These are phyloP conservation scores for Hydra vulgaris DNA, from an alignment of 30 jellyfish, hydroid and myxozoan genomes.

Conservation along the genomic window DNA sequence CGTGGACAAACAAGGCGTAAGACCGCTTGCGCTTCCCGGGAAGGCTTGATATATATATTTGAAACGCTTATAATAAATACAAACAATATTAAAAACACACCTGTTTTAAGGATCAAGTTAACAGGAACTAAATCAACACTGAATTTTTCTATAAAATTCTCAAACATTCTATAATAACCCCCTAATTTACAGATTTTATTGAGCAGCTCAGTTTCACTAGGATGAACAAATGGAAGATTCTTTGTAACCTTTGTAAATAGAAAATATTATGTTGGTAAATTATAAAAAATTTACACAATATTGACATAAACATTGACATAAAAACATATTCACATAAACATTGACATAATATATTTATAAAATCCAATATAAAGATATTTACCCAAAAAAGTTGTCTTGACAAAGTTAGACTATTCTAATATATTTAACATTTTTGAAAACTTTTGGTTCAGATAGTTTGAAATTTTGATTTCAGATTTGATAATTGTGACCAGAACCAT, in stretches of 20 bases:
- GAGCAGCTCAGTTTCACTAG: constrained; percentile 68
- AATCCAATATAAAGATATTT: not conserved
- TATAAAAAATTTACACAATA: too few species aligned
- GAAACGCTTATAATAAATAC: too few species aligned
- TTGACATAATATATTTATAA: not conserved
- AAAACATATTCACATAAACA: not conserved
- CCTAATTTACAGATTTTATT: constrained; percentile 59
- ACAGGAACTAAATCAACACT: constrained; percentile 49
- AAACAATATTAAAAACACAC: not conserved
- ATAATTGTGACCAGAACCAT: too few species aligned
- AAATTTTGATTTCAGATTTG: too few species aligned
- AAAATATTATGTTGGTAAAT: too few species aligned
- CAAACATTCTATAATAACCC: constrained; percentile 36
- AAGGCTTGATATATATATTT: too few species aligned
- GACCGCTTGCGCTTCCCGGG: too few species aligned
- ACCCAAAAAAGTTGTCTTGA: not conserved
- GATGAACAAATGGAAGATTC: constrained; percentile 58
- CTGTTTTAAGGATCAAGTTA: constrained; percentile 17
- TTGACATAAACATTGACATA: not conserved
- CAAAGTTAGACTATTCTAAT: too few species aligned
- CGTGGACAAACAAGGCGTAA: too few species aligned
- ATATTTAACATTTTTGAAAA: too few species aligned
- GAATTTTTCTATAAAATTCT: constrained; percentile 36
- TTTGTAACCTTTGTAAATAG: constrained; percentile 41
- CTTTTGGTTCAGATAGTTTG: too few species aligned